Base-by-base conservation (phyloP, 2,113 vertebrate species). In the Axis porcinus region DNA sequence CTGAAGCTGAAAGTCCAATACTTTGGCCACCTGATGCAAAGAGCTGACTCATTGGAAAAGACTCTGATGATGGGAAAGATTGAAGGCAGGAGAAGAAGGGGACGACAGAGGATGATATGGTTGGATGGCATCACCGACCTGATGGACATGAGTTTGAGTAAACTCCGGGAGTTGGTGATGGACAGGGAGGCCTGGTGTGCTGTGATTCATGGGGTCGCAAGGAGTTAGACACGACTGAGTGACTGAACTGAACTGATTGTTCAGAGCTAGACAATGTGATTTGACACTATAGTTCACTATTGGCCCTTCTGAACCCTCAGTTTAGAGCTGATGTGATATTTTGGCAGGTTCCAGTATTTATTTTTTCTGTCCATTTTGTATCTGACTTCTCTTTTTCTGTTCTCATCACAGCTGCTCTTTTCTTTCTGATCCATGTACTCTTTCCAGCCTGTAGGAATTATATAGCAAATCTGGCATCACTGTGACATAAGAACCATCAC, bases 151-250 rank as follows among this genome's bases (percentile, higher is more conserved):
- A 47, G 47, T 3, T 47, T 47, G 47, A 47, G 47, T 47, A 47
- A 47, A 47, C 47, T 13, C 47, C 2, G 2, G 47, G 47, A 47
- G 47, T 47, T 47, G 11, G 47, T 47, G 47, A 47, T 47, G 47
- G 47, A 47, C 47, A 47, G 47, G 47, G 2, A 47, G 12, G 47
- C 47, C 47, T 47, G 2, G 47, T 47, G 47, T 47, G 47, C 47
- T 47, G 47, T 12, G 47, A 47, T 47, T 47, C 12, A 47, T 47
- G 47, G 47, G 47, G 47, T 47, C 0, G 12, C 47, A 47, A 47
- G 47, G 47, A 47, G 11, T 47, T 2, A 2, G 47, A 47, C 47
- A 50, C 0, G 12, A 50, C 47, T 50, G 47, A 50, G 12, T 0
- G 47, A 50, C 47, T 50, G 47, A 50, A 14, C 47, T 50, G 47